These are phyloP conservation scores for Orius laevigatus DNA, from an alignment of 1,140 invertebrate genomes.

Conservation along the genomic window DNA sequence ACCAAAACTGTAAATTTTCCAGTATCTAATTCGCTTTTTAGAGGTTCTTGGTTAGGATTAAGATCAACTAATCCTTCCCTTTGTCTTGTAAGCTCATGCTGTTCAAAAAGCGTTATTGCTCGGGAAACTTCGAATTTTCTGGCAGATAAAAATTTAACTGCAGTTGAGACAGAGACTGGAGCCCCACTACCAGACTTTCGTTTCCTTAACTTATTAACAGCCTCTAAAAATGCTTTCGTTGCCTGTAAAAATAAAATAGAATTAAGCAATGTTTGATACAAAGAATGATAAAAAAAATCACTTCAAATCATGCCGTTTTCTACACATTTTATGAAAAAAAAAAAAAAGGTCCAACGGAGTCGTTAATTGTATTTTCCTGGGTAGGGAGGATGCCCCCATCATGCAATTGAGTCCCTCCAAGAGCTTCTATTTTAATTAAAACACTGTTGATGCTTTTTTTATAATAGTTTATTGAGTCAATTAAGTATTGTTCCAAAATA, in stretches of 20 bases:
- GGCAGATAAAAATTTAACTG: constrained; percentile 88
- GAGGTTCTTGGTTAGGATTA: constrained; percentile 60
- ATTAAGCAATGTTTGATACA: constrained; percentile 13
- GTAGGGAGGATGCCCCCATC: constrained; percentile 6
- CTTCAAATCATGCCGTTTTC: constrained; percentile 8
- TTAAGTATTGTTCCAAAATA: too few relatives aligned
- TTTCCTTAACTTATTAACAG: constrained; percentile 45
- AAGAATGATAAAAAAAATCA: constrained; percentile 9
- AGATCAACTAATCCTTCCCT: constrained; percentile 71
- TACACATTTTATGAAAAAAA: constrained; percentile 6
- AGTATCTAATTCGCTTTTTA: constrained; percentile 72
- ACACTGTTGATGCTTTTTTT: not conserved
- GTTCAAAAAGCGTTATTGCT: constrained; percentile 72
- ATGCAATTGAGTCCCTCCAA: constrained; percentile 3
- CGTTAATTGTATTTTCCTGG: not conserved
- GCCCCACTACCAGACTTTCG: constrained; percentile 31
- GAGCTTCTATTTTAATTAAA: not conserved
- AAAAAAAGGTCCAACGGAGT: not conserved
- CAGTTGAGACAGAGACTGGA: constrained; percentile 59
- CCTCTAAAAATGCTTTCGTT: constrained; percentile 59
- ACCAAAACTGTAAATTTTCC: constrained; percentile 96
- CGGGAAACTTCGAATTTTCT: constrained; percentile 85
- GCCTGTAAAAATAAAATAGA: constrained; percentile 35
- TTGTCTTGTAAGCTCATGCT: constrained; percentile 74
- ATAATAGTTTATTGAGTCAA: too few relatives aligned